Conservation (phyloP, 2,113 vertebrate genomes). For the Tapirus terrestris region DNA sequence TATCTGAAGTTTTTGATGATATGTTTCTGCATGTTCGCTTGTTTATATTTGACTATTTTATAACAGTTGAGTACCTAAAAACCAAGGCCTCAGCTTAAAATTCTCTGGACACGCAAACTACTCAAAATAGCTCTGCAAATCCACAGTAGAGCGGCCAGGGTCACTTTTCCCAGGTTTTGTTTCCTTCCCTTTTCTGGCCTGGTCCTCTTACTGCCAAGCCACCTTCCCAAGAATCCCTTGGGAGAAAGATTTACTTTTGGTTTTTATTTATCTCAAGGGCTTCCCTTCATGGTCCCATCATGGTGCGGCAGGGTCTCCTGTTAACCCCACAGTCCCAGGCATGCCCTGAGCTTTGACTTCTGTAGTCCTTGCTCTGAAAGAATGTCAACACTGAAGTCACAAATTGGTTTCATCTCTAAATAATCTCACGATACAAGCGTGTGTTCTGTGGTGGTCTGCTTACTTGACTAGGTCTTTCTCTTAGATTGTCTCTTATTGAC, state of each 20-base stretch:
- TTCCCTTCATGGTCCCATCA: neutral
- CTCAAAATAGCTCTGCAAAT: neutral
- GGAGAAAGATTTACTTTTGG: neutral
- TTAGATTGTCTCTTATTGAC: too few species aligned
- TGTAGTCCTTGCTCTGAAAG: too few species aligned
- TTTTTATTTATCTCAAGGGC: neutral
- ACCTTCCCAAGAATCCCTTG: neutral
- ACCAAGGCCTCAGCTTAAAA: neutral
- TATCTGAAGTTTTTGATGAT: neutral
- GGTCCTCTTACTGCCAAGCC: neutral
- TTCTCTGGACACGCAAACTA: neutral
- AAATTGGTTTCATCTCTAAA: neutral
- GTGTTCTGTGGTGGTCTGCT: too few species aligned
- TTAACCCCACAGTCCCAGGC: neutral
- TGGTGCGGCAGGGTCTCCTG: neutral
- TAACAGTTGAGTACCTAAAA: neutral
- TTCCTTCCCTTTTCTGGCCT: too few species aligned
- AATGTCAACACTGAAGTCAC: neutral
- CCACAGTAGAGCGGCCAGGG: too few species aligned
- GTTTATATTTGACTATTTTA: neutral
- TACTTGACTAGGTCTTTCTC: too few species aligned
- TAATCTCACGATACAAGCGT: neutral
- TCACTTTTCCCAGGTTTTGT: too few species aligned
- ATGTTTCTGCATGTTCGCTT: neutral
- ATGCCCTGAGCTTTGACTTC: too few species aligned